Evolutionary conservation across 64 coral and sea anemone species (phyloP).

Genomic region (Acropora tenuis): DNA sequence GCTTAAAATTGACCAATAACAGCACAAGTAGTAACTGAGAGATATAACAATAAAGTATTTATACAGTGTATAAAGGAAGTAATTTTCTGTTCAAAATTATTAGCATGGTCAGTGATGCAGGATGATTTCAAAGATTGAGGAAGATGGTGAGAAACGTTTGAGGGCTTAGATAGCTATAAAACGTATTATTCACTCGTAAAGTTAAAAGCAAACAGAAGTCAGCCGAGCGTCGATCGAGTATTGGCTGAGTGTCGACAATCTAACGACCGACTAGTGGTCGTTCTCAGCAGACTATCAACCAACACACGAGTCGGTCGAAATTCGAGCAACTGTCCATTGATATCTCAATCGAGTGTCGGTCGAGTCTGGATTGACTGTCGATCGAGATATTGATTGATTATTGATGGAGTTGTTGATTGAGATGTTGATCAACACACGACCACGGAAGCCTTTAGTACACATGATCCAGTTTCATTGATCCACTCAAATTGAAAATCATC

Average conservation of each 20-base stretch:
- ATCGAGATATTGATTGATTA: too few species aligned
- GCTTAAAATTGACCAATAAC: not conserved
- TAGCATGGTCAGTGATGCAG: not conserved
- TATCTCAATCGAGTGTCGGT: too few species aligned
- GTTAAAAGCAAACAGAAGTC: not conserved
- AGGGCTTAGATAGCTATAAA: not conserved
- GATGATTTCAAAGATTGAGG: not conserved
- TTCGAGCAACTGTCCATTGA: not conserved
- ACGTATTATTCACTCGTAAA: not conserved
- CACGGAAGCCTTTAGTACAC: too few species aligned
- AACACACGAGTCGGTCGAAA: not conserved
- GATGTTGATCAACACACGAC: too few species aligned
- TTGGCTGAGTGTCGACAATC: not conserved
- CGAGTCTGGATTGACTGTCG: too few species aligned
- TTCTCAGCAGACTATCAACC: not conserved
- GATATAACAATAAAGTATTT: not conserved
- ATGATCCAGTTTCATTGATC: too few species aligned
- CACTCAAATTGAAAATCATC: too few species aligned
- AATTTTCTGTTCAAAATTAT: not conserved
- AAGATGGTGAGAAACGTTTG: not conserved
- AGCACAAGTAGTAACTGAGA: not conserved
- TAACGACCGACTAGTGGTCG: not conserved
- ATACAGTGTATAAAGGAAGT: not conserved
- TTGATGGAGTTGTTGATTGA: too few species aligned
- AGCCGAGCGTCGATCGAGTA: not conserved